A percentile compares a stretch with the other conserved stretches of the same genome.
Evolutionary conservation across 2,888 invertebrate genomes (phyloP).

Genomic region (Frankliniella intonsa): DNA sequence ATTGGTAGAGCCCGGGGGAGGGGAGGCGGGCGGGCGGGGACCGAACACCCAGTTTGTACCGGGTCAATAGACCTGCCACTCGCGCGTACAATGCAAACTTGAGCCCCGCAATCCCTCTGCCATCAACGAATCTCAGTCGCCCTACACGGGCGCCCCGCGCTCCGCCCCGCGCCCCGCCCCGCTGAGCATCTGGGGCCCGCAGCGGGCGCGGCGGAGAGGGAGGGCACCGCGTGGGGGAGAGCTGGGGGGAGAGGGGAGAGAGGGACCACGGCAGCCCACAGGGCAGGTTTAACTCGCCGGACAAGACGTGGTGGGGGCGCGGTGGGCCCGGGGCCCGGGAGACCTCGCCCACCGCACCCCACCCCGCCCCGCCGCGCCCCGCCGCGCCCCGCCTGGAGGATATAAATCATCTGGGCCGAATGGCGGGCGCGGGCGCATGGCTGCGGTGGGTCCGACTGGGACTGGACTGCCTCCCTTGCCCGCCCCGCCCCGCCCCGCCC

Average conservation of each 20-base stretch:
- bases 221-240: no score
- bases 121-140: background rate
- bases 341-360: background rate
- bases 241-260: no score
- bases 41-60: background rate
- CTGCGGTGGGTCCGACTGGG: background rate
- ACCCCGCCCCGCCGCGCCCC: background rate
- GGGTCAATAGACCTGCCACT: background rate
- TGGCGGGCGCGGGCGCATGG: background rate
- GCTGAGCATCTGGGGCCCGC: no score
- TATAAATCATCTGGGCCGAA: slow-evolving; percentile 6
- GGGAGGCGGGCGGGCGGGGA: background rate
- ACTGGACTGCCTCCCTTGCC: background rate
- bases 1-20: background rate
- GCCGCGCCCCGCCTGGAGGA: background rate
- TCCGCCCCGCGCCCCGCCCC: no score
- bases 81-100: background rate
- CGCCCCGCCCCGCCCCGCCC: background rate
- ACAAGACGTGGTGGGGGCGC: no score
- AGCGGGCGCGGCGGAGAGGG: no score
- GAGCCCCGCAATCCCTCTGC: background rate
- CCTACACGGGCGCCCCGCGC: no score
- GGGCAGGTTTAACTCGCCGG: no score
- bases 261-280: no score
- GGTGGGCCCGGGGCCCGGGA: background rate